Percentiles rank a stretch among this genome's conserved stretches.
Conservation (phyloP, 2,888 invertebrate species). For the Brachyptera risi region DNA sequence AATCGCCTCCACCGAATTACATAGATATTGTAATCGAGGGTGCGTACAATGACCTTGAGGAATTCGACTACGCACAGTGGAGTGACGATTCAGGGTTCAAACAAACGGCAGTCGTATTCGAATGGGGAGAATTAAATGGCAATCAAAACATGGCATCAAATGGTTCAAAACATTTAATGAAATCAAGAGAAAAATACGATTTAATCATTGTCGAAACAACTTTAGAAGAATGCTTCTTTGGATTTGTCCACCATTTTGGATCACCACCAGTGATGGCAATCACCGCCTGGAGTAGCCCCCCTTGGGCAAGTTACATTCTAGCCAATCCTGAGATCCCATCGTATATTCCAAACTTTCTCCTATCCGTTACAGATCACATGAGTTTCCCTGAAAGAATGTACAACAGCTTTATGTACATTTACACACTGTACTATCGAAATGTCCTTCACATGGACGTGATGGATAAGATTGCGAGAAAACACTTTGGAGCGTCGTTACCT, state of each 20-base stretch:
- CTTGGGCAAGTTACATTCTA: constrained; percentile 19
- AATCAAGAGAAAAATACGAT: constrained; percentile 20
- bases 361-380: constrained; percentile 27
- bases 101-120: not conserved
- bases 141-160: constrained; percentile 8
- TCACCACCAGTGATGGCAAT: constrained; percentile 29
- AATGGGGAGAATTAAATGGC: constrained; percentile 4
- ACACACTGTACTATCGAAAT: not conserved
- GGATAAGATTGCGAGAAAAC: constrained; percentile 25
- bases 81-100: not conserved
- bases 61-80: not conserved
- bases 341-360: constrained; percentile 21
- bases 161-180: constrained; percentile 7
- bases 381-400: constrained; percentile 27
- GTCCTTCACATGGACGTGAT: constrained; percentile 17
- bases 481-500: constrained; percentile 33
- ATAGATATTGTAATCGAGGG: constrained; percentile 28
- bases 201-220: constrained; percentile 25
- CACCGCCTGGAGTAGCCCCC: constrained; percentile 28
- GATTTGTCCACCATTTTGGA: constrained; percentile 22
- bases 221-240: constrained; percentile 24
- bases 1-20: constrained; percentile 22
- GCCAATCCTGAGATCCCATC: constrained; percentile 28
- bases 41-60: constrained; percentile 11
- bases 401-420: constrained; percentile 25